Percentiles rank a stretch among this genome's conserved stretches.
phyloP scores from a whole-genome alignment of 2,888 invertebrate genomes.

The Halocaridina rubra region DNA sequence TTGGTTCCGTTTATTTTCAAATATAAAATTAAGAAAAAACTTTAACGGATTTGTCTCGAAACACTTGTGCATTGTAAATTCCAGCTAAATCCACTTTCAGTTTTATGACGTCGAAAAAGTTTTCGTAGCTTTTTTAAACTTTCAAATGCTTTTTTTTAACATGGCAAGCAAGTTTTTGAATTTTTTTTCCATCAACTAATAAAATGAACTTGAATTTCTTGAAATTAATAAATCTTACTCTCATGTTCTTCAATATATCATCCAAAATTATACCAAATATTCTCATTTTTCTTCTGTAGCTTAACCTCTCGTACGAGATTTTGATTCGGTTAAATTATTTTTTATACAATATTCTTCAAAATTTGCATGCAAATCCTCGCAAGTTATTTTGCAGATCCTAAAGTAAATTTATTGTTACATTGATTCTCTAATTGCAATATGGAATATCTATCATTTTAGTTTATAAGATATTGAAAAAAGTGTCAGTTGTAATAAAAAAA shows the following conservation, averaged over 20 bases:
- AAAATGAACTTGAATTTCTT: not conserved
- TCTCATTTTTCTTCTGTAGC: not conserved
- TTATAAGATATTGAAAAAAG: not conserved
- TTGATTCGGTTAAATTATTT: not conserved
- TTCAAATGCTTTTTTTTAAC: no score
- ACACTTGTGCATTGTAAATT: not conserved
- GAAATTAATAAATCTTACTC: not conserved
- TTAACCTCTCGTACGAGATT: not conserved
- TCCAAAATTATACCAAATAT: no score
- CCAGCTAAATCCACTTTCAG: conserved; percentile 1
- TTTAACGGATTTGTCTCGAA: not conserved
- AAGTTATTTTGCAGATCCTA: not conserved
- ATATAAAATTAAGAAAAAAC: not conserved
- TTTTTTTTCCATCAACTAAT: not conserved
- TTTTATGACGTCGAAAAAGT: not conserved
- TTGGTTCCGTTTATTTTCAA: no score
- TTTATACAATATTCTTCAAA: not conserved
- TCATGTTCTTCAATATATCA: not conserved
- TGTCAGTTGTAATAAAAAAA: not conserved
- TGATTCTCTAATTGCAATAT: not conserved
- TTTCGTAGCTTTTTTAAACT: no score
- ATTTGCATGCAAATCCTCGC: not conserved
- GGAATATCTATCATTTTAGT: no score
- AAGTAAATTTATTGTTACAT: no score
- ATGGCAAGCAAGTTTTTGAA: not conserved